A percentile compares a stretch with the other conserved stretches of the same genome.
phyloP scores from a whole-genome alignment of 2,797 vertebrate species.

The Lophotriccus pileatus region DNA sequence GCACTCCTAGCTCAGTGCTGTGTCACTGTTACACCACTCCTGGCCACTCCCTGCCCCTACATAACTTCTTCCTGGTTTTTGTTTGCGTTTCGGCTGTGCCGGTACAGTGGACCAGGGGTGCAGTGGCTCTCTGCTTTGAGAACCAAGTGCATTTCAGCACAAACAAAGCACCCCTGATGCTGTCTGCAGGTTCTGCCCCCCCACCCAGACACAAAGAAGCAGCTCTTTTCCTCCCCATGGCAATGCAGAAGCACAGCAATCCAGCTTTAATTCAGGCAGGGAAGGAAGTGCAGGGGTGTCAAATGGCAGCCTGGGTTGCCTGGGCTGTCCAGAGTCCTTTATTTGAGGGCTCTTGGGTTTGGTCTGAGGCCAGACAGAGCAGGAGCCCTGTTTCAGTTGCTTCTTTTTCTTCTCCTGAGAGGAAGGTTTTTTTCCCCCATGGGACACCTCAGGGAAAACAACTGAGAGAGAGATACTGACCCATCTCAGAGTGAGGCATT shows the following conservation, averaged over 20 bases:
- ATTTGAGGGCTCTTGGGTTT: too few relatives aligned
- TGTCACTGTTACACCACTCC: neutral
- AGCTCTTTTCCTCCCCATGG: neutral
- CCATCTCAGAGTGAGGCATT: too few relatives aligned
- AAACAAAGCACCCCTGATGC: neutral
- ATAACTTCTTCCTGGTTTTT: neutral
- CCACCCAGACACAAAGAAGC: neutral
- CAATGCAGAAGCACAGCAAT: neutral
- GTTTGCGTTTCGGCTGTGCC: neutral
- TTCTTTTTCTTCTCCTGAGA: too few relatives aligned
- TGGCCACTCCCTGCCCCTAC: neutral
- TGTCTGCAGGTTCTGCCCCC: neutral
- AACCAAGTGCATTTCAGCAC: neutral
- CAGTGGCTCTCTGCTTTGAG: neutral
- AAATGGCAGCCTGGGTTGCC: neutral
- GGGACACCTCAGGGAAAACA: too few relatives aligned
- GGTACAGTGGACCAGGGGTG: fast-evolving
- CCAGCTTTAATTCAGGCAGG: neutral
- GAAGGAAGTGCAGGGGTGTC: neutral
- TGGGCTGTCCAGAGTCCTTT: neutral
- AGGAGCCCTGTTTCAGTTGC: too few relatives aligned
- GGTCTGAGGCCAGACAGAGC: too few relatives aligned
- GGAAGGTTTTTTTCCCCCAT: too few relatives aligned
- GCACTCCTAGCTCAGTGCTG: neutral
- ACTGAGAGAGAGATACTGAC: too few relatives aligned